Percentiles rank a stretch among this genome's conserved stretches.
phyloP scores from a whole-genome alignment of 2,888 invertebrate genomes.

The Drosophila birchii region DNA sequence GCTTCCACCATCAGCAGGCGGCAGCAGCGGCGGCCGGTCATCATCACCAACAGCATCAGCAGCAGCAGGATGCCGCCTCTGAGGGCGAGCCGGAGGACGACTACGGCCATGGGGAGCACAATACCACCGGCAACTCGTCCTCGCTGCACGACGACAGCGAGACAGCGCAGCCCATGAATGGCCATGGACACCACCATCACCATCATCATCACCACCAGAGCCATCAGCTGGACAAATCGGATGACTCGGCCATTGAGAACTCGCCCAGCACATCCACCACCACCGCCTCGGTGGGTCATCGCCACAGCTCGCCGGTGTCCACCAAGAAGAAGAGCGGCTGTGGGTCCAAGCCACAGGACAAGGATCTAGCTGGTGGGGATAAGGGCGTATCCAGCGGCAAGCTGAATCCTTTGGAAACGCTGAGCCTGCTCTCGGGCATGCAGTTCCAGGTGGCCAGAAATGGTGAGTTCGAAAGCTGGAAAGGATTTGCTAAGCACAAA shows the following conservation, averaged over 20 bases:
- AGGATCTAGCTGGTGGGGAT: slow-evolving; percentile 31
- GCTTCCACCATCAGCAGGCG: slow-evolving; percentile 60
- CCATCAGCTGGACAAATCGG: slow-evolving; percentile 77
- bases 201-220: slow-evolving; percentile 56
- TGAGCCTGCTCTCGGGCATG: slow-evolving; percentile 82
- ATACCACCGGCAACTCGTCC: slow-evolving; percentile 72
- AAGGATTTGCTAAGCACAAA: not conserved
- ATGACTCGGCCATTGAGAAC: slow-evolving; percentile 82
- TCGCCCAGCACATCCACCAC: slow-evolving; percentile 80
- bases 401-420: slow-evolving; percentile 59
- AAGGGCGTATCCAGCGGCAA: slow-evolving; percentile 44
- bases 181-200: slow-evolving; percentile 55
- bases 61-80: slow-evolving; percentile 68
- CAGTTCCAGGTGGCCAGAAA: slow-evolving; percentile 94
- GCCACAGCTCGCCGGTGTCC: slow-evolving; percentile 77
- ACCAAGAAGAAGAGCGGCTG: slow-evolving; percentile 75
- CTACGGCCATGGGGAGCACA: slow-evolving; percentile 68
- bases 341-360: slow-evolving; percentile 52
- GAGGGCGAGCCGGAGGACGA: slow-evolving; percentile 76
- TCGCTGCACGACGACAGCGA: slow-evolving; percentile 68
- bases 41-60: slow-evolving; percentile 41
- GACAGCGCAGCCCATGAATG: slow-evolving; percentile 66
- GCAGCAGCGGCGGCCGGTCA: slow-evolving; percentile 34
- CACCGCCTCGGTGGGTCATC: slow-evolving; percentile 59
- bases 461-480: slow-evolving; percentile 86